A percentile compares a stretch with the other conserved stretches of the same genome.
Conservation (phyloP, 2,888 invertebrate species). For the Minunthozetes semirufus region DNA sequence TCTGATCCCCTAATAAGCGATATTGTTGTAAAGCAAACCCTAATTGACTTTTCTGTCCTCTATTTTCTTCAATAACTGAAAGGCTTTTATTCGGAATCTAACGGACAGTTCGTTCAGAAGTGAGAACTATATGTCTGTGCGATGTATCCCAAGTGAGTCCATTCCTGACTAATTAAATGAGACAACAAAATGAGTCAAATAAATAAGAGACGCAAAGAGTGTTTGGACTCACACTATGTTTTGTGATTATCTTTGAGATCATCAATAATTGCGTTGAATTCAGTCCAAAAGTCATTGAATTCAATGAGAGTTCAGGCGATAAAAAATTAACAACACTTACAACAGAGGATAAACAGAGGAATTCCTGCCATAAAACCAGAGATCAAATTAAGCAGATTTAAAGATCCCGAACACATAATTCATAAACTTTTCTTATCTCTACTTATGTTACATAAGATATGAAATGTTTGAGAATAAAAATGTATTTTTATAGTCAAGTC, state of each 20-base stretch:
- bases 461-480: too few relatives aligned
- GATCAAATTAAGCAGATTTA: too few relatives aligned
- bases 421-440: too few relatives aligned
- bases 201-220: constrained; percentile 11
- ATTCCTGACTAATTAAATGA: constrained; percentile 23
- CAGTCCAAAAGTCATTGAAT: neutral
- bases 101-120: neutral
- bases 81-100: neutral
- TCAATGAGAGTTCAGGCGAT: neutral
- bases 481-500: neutral
- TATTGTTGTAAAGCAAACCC: constrained; percentile 11
- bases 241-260: constrained; percentile 2
- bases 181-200: constrained; percentile 27
- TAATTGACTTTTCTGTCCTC: constrained; percentile 17
- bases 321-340: neutral
- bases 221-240: neutral
- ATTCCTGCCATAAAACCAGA: neutral
- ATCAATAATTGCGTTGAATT: neutral
- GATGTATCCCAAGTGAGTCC: neutral
- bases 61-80: neutral
- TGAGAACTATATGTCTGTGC: neutral
- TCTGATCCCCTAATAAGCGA: constrained; percentile 1
- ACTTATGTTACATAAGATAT: too few relatives aligned
- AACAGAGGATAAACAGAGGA: neutral
- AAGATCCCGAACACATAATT: too few relatives aligned